phyloP scores from a whole-genome alignment of 2,797 vertebrate genomes.

The Sebastes kiyomatsui region DNA sequence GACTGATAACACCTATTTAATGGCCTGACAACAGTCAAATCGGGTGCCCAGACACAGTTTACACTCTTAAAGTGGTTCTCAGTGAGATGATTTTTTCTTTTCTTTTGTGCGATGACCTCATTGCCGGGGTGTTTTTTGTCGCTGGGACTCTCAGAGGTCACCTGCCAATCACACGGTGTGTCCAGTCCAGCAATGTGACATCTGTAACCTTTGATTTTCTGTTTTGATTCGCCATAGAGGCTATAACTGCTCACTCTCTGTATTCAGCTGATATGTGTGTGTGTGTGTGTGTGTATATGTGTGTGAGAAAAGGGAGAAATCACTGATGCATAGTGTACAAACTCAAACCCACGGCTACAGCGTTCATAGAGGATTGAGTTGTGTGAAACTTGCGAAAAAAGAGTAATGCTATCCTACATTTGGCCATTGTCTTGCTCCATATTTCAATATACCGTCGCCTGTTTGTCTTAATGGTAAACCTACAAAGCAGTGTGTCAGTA shows the following conservation, averaged over 20 bases:
- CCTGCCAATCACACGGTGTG: conserved; percentile 1
- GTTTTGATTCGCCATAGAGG: not conserved
- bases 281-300: not conserved
- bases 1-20: no score
- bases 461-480: conserved; percentile 6
- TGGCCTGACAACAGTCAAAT: no score
- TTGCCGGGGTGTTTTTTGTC: not conserved
- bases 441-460: not conserved
- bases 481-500: not conserved
- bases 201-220: conserved; percentile 18
- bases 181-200: not conserved
- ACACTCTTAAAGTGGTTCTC: not conserved
- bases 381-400: not conserved
- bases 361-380: not conserved
- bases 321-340: not conserved
- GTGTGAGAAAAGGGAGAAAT: not conserved
- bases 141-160: conserved; percentile 1
- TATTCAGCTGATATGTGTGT: not conserved
- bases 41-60: not conserved
- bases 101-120: not conserved
- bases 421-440: not conserved
- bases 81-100: not conserved
- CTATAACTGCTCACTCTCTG: not conserved
- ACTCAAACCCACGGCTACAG: not conserved
- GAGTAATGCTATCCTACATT: not conserved